Conservation (phyloP, 2,113 vertebrate genomes). For the Hydropotes inermis region DNA sequence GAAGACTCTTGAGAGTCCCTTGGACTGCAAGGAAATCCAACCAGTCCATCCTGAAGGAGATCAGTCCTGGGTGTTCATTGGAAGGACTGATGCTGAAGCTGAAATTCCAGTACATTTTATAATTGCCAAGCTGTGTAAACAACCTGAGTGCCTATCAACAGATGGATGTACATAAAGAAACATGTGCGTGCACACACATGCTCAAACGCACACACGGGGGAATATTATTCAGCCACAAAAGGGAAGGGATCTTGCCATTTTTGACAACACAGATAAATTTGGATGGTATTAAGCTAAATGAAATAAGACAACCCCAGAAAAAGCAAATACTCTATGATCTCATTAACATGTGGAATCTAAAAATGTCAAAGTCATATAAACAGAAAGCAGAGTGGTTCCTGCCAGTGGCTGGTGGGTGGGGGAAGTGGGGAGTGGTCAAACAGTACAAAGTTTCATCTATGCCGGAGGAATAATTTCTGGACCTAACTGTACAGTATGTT, state of each 20-base stretch:
- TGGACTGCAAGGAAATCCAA: background rate
- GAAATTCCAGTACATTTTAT: background rate
- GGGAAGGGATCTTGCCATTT: background rate
- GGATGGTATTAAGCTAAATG: background rate
- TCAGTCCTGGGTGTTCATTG: background rate
- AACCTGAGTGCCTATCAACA: background rate
- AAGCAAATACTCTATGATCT: background rate
- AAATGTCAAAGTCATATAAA: background rate
- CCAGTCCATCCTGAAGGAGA: background rate
- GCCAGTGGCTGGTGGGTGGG: background rate
- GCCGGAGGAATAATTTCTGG: background rate
- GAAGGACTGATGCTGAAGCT: background rate
- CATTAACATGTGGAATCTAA: background rate
- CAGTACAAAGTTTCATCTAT: background rate
- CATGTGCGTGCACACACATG: accelerated
- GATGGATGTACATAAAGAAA: background rate
- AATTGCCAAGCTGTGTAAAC: background rate
- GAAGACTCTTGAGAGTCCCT: background rate
- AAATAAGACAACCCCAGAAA: background rate
- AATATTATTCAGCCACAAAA: background rate
- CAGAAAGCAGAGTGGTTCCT: background rate
- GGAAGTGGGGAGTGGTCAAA: background rate
- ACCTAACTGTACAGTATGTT: background rate
- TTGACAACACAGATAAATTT: background rate
- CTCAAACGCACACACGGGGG: too few species aligned